phyloP scores from a whole-genome alignment of 1,140 invertebrate species.

The Drosophila ohnishii region DNA sequence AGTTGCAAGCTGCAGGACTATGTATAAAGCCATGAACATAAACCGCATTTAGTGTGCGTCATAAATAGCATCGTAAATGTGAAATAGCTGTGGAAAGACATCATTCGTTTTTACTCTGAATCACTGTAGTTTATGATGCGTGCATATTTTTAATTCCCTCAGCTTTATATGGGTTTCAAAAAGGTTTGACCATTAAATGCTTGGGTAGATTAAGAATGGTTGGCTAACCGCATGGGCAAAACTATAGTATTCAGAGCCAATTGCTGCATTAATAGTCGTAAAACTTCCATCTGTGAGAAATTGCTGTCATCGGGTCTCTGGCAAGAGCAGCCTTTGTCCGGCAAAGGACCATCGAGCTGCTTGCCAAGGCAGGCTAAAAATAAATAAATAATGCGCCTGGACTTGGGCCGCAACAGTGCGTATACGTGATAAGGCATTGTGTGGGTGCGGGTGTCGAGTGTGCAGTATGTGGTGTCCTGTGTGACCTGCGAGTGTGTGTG shows the following conservation, averaged over 20 bases:
- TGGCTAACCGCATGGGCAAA: conserved; percentile 5
- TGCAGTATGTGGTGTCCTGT: conserved; percentile 5
- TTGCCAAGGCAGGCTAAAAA: conserved; percentile 51
- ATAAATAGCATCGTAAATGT: conserved; percentile 22
- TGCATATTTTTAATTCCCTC: conserved; percentile 1
- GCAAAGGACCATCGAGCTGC: conserved; percentile 27
- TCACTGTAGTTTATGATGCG: background rate
- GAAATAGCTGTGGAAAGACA: background rate
- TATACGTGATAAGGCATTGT: conserved; percentile 71
- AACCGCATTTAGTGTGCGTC: conserved; percentile 14
- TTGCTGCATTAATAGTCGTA: conserved; percentile 29
- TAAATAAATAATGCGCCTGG: conserved; percentile 59
- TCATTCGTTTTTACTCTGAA: conserved; percentile 1
- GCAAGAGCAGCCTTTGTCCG: conserved; percentile 37
- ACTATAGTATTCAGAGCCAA: conserved; percentile 27
- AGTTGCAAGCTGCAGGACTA: conserved; percentile 1
- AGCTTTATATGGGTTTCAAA: background rate
- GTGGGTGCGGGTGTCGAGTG: conserved; percentile 10
- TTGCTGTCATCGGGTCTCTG: conserved; percentile 28
- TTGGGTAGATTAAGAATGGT: background rate
- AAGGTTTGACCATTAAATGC: conserved; percentile 8
- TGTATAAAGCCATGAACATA: conserved; percentile 8
- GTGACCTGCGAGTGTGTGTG: background rate
- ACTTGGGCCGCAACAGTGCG: conserved; percentile 50
- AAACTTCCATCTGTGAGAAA: conserved; percentile 42